Conservation (phyloP, 2,113 vertebrate species). For the Pelvicachromis taeniatus region DNA sequence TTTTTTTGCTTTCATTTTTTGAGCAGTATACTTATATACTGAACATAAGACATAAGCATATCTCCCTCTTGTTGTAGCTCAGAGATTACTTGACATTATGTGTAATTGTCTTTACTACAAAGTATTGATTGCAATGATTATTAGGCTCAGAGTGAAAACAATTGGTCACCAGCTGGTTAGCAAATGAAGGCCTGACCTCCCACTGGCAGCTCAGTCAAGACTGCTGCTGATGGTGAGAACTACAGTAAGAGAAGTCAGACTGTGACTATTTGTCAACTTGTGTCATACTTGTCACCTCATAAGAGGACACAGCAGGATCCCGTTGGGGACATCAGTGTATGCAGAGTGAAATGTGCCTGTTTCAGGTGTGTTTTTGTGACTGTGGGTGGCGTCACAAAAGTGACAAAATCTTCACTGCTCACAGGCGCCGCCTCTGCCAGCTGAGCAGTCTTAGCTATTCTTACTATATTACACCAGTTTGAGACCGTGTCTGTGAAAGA, state of each 20-base stretch:
- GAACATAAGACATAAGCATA: background rate
- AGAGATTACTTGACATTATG: background rate
- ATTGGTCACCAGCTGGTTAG: conserved; percentile 2
- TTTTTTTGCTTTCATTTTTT: no score
- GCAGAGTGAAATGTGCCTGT: background rate
- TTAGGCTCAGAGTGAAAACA: background rate
- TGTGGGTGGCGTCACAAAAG: background rate
- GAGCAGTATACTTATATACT: background rate
- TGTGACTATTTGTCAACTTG: conserved; percentile 9
- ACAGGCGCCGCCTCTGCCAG: background rate
- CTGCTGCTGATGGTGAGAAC: background rate
- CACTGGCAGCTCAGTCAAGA: background rate
- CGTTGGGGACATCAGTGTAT: background rate
- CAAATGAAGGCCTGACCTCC: background rate
- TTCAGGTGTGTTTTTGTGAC: background rate
- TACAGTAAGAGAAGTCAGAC: background rate
- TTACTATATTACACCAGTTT: background rate
- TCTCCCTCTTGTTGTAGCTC: background rate
- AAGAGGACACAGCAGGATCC: conserved; percentile 15
- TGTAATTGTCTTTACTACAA: background rate
- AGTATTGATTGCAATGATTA: background rate
- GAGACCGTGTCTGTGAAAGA: background rate
- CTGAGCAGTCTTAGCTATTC: background rate
- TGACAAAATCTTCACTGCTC: conserved; percentile 16
- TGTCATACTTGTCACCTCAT: conserved; percentile 23